Conservation (phyloP, 2,797 vertebrate genomes). For the Sorex maritimensis region DNA sequence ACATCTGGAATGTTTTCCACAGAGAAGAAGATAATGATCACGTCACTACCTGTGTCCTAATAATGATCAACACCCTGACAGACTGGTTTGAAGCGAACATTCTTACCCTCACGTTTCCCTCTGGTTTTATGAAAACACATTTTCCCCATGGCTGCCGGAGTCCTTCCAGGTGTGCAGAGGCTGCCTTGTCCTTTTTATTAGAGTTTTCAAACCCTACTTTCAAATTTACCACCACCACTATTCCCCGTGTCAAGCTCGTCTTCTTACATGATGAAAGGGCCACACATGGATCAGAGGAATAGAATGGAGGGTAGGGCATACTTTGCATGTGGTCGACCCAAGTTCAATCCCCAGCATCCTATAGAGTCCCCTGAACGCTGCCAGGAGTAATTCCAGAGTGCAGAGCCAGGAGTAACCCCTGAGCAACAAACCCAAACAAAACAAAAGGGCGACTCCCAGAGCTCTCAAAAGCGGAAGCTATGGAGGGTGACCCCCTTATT, state of each 20-base stretch:
- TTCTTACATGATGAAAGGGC: background rate
- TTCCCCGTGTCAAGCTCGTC: background rate
- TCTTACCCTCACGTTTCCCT: constrained; percentile 2
- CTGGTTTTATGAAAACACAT: background rate
- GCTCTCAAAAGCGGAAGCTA: background rate
- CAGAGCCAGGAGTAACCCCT: no score
- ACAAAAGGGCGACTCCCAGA: background rate
- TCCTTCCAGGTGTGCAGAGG: background rate
- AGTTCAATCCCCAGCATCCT: no score
- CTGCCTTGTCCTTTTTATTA: background rate
- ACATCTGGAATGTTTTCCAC: background rate
- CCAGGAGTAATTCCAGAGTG: no score
- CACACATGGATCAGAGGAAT: no score
- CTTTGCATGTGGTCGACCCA: no score
- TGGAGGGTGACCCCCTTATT: background rate
- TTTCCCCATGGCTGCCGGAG: background rate
- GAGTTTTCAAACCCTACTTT: background rate
- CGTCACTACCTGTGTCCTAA: background rate
- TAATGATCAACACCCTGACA: background rate
- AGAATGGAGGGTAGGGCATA: no score
- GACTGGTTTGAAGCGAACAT: background rate
- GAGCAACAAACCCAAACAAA: no score
- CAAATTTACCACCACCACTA: background rate
- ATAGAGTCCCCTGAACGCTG: no score
- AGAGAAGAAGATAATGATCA: background rate